phyloP scores from a whole-genome alignment of 2,113 vertebrate species.

The Isurus oxyrinchus region DNA sequence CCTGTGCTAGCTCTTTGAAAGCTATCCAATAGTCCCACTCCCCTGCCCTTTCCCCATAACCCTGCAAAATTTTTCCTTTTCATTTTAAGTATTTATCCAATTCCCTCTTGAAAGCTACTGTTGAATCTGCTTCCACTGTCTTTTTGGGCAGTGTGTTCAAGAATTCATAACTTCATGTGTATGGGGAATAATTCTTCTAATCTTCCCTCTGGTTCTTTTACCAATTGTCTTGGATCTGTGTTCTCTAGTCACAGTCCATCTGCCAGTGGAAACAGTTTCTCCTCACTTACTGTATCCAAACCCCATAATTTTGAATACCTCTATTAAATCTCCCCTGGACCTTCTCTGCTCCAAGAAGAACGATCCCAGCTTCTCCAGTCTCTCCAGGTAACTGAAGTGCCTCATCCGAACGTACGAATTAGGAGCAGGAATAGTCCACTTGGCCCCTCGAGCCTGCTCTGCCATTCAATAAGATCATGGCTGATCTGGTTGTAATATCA shows the following conservation, averaged over 20 bases:
- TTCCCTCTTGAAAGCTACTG: background rate
- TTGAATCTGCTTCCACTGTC: background rate
- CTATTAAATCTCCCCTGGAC: background rate
- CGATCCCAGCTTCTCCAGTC: background rate
- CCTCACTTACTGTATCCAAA: background rate
- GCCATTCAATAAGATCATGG: too few relatives aligned
- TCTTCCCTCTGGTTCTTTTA: background rate
- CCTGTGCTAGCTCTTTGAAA: background rate
- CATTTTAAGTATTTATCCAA: background rate
- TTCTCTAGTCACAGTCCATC: background rate
- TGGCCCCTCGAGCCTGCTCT: too few relatives aligned
- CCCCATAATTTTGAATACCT: background rate
- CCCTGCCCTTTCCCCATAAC: background rate
- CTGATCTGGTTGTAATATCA: too few relatives aligned
- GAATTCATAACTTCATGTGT: background rate
- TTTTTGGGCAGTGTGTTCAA: background rate
- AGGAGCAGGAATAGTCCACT: too few relatives aligned
- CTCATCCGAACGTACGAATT: background rate
- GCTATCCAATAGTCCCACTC: background rate
- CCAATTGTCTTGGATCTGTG: background rate
- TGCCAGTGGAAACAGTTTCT: background rate
- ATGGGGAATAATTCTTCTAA: background rate
- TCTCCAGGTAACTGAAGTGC: background rate
- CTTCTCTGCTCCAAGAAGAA: background rate
- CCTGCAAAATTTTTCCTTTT: background rate